These are phyloP conservation scores for Taphrorychus bicolor DNA, from an alignment of 2,888 invertebrate genomes.

Conservation along the genomic window DNA sequence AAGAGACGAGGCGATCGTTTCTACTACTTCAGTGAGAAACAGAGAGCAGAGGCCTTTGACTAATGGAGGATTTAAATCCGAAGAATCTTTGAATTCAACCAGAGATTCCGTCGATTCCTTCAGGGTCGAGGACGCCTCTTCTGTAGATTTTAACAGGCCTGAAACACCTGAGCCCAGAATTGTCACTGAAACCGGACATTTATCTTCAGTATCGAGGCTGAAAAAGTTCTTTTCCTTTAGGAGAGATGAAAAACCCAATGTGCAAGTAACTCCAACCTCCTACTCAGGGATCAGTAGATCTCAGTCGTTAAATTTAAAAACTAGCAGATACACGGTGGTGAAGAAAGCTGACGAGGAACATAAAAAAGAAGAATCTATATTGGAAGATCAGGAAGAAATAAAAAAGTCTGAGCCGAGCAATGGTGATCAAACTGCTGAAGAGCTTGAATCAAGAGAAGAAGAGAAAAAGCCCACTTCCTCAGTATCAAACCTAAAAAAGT, in stretches of 20 bases:
- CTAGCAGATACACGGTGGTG: background rate
- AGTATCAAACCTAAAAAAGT: conserved; percentile 37
- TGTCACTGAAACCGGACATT: background rate
- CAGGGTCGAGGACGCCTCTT: conserved; percentile 8
- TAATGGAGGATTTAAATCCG: conserved; percentile 18
- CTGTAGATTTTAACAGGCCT: conserved; percentile 1
- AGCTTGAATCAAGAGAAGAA: background rate
- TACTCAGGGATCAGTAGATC: conserved; percentile 27
- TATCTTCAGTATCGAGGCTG: conserved; percentile 29
- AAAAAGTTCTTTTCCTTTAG: conserved; percentile 36
- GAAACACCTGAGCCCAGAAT: conserved; percentile 9
- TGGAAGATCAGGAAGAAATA: conserved; percentile 19
- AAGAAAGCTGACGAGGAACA: conserved; percentile 8
- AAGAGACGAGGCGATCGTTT: conserved; percentile 28
- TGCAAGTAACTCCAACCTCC: conserved; percentile 15
- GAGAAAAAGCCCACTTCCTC: conserved; percentile 17
- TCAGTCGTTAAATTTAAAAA: conserved; percentile 21
- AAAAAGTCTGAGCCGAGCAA: background rate
- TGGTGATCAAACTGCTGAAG: background rate
- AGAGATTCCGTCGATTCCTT: conserved; percentile 22
- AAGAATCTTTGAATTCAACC: conserved; percentile 32
- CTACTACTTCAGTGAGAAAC: conserved; percentile 12
- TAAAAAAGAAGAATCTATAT: conserved; percentile 10
- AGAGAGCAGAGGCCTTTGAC: conserved; percentile 14
- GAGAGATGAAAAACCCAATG: conserved; percentile 11